Conservation (phyloP, 2,888 invertebrate species). For the Aporophyla nigra region DNA sequence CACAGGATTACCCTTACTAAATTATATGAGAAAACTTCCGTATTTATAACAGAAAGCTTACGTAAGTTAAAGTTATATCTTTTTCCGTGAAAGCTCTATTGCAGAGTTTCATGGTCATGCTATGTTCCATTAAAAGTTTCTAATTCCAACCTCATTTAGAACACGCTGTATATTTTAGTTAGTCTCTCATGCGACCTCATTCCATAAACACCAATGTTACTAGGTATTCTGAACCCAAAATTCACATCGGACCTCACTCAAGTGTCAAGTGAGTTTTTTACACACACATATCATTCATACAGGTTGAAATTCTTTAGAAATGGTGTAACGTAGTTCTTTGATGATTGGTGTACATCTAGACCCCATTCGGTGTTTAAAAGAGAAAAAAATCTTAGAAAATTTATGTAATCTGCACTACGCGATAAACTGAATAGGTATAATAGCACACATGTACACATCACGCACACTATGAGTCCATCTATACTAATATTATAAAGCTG, state of each 20-base stretch:
- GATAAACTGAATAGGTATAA: too few relatives aligned
- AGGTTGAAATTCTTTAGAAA: too few relatives aligned
- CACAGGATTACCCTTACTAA: slow-evolving; percentile 18
- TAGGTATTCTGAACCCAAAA: slow-evolving; percentile 2
- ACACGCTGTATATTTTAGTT: slow-evolving; percentile 35
- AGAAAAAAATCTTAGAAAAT: too few relatives aligned
- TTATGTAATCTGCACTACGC: too few relatives aligned
- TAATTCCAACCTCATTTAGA: slow-evolving; percentile 2
- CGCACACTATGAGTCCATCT: too few relatives aligned
- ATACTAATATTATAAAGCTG: too few relatives aligned
- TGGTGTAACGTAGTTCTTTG: background rate
- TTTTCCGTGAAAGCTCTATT: slow-evolving; percentile 36
- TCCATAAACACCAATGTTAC: slow-evolving; percentile 22
- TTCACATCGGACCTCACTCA: background rate
- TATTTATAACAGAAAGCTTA: slow-evolving; percentile 20
- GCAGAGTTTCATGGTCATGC: slow-evolving; percentile 33
- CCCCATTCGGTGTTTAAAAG: background rate
- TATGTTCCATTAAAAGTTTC: slow-evolving; percentile 39
- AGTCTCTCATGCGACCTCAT: background rate
- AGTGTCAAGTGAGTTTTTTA: background rate
- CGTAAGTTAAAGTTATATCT: slow-evolving; percentile 11
- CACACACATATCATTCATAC: too few relatives aligned
- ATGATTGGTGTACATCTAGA: background rate
- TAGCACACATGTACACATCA: too few relatives aligned
- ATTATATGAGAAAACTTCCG: slow-evolving; percentile 30